A percentile compares a stretch with the other conserved stretches of the same genome.
Conservation (phyloP, 2,888 invertebrate genomes). For the Athetis lepigone region DNA sequence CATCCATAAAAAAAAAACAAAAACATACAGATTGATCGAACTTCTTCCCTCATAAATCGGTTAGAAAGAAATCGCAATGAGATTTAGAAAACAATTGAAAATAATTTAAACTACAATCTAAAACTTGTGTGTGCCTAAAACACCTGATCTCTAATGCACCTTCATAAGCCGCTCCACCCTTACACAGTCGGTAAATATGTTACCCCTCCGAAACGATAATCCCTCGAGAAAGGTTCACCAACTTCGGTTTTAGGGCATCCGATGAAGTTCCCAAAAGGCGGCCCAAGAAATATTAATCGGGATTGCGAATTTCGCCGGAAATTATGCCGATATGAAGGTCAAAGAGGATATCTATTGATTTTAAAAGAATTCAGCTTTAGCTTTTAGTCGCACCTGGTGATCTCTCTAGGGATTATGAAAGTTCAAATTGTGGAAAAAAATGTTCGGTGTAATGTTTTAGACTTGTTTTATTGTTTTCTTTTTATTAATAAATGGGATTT, state of each 20-base stretch:
- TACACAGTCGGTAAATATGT: conserved; percentile 54
- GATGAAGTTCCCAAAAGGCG: conserved; percentile 32
- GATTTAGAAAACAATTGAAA: too few species aligned
- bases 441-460: not conserved
- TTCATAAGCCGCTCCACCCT: conserved; percentile 29
- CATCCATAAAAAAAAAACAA: too few species aligned
- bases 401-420: not conserved
- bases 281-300: conserved; percentile 54
- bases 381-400: not conserved
- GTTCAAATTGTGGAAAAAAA: conserved; percentile 1
- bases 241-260: conserved; percentile 55
- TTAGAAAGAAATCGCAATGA: too few species aligned
- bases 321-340: conserved; percentile 25
- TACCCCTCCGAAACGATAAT: conserved; percentile 54
- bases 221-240: conserved; percentile 50
- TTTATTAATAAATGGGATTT: not conserved
- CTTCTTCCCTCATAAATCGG: too few species aligned
- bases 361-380: conserved; percentile 10
- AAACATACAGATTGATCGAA: too few species aligned
- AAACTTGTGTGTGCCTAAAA: too few species aligned
- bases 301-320: conserved; percentile 28
- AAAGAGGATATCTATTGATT: conserved; percentile 29
- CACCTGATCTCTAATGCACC: too few species aligned
- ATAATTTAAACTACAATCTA: too few species aligned
- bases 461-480: not conserved